phyloP scores from a whole-genome alignment of 2,888 invertebrate genomes.

The Cheilosia impressa region DNA sequence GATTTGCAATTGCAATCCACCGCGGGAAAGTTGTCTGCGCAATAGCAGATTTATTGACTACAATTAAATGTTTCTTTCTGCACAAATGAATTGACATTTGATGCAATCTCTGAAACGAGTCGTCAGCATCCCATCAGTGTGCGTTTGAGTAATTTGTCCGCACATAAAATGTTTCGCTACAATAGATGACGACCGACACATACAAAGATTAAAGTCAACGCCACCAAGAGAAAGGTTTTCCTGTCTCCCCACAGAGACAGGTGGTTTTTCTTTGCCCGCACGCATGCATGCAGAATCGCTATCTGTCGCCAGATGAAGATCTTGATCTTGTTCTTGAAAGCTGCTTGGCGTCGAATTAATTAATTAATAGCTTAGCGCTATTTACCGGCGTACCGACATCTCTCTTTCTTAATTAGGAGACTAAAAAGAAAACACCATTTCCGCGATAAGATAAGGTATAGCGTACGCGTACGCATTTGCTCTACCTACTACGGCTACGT shows the following conservation, averaged over 20 bases:
- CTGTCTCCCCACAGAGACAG: slow-evolving; percentile 35
- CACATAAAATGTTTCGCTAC: slow-evolving; percentile 32
- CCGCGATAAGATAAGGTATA: slow-evolving; percentile 39
- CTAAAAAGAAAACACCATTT: slow-evolving; percentile 22
- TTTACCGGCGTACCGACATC: slow-evolving; percentile 4
- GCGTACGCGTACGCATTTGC: neutral
- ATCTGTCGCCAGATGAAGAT: slow-evolving; percentile 5
- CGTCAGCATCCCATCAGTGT: slow-evolving; percentile 13
- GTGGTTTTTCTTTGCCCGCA: slow-evolving; percentile 35
- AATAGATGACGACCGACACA: slow-evolving; percentile 17
- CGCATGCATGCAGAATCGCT: slow-evolving; percentile 15
- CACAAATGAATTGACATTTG: slow-evolving; percentile 55
- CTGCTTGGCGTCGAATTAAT: slow-evolving; percentile 21
- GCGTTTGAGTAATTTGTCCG: slow-evolving; percentile 61
- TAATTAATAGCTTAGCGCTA: slow-evolving; percentile 8
- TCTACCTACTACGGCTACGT: neutral
- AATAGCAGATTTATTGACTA: slow-evolving; percentile 64
- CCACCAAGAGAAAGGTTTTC: slow-evolving; percentile 67
- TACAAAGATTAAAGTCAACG: slow-evolving; percentile 7
- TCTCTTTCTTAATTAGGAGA: slow-evolving; percentile 37
- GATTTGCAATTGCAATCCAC: slow-evolving; percentile 27
- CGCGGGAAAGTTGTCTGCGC: slow-evolving; percentile 55
- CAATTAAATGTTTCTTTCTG: slow-evolving; percentile 61
- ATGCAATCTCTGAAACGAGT: slow-evolving; percentile 14
- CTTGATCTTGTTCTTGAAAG: slow-evolving; percentile 42